phyloP scores from a whole-genome alignment of 2,888 invertebrate genomes.

The Habroteleia sp. region DNA sequence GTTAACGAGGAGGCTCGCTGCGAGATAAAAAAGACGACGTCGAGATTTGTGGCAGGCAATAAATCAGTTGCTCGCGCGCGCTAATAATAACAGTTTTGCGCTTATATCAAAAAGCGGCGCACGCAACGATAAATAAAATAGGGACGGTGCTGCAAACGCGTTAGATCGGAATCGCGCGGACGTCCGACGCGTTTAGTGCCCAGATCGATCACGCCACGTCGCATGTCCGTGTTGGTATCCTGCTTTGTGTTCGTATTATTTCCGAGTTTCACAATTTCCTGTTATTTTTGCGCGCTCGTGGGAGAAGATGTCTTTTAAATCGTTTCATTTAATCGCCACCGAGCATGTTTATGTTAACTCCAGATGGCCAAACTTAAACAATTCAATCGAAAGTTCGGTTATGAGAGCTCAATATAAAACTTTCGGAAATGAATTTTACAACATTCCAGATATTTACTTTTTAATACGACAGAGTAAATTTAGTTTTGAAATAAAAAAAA shows the following conservation, averaged over 20 bases:
- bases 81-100: conserved; percentile 51
- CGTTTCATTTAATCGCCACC: conserved; percentile 26
- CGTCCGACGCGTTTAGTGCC: conserved; percentile 33
- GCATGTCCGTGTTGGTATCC: conserved; percentile 40
- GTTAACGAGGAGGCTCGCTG: conserved; percentile 33
- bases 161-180: conserved; percentile 35
- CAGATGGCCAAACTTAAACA: not conserved
- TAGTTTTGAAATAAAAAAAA: too few species aligned
- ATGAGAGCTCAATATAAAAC: too few species aligned
- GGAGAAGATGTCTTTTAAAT: conserved; percentile 34
- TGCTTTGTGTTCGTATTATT: conserved; percentile 41
- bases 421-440: too few species aligned
- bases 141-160: not conserved
- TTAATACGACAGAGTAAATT: too few species aligned
- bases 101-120: conserved; percentile 42
- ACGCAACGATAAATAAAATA: conserved; percentile 40
- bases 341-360: not conserved
- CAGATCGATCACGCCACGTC: conserved; percentile 55
- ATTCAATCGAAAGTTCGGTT: not conserved
- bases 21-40: conserved; percentile 45
- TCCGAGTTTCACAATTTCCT: conserved; percentile 61
- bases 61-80: conserved; percentile 40
- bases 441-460: too few species aligned
- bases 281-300: conserved; percentile 49
- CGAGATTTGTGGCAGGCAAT: conserved; percentile 53